A percentile compares a stretch with the other conserved stretches of the same genome.
These are phyloP conservation scores for Campoletis sonorensis DNA, from an alignment of 1,140 invertebrate genomes.

Conservation along the genomic window DNA sequence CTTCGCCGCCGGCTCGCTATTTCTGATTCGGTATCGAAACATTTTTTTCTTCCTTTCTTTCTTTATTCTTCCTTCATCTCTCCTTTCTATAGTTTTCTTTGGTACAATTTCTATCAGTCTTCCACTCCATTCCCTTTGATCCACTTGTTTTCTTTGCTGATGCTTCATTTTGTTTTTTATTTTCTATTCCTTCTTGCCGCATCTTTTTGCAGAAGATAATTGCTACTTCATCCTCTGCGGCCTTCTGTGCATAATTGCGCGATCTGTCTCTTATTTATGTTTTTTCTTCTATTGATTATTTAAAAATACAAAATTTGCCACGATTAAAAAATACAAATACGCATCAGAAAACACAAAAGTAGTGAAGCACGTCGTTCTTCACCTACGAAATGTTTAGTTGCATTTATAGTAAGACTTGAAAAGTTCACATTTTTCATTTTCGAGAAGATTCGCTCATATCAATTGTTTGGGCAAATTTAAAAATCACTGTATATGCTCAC, in stretches of 20 bases:
- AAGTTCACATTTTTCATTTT: background rate
- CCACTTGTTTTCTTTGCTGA: conserved; percentile 2
- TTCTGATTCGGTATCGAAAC: conserved; percentile 28
- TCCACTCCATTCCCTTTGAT: background rate
- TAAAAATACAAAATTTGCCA: background rate
- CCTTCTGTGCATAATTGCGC: background rate
- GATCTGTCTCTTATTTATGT: background rate
- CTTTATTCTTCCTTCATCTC: conserved; percentile 38
- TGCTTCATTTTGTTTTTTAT: conserved; percentile 16
- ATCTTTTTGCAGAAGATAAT: background rate
- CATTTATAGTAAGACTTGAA: no score
- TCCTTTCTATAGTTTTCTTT: conserved; percentile 21
- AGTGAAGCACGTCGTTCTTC: no score
- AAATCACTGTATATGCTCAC: no score
- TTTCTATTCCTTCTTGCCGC: background rate
- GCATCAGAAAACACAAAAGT: no score
- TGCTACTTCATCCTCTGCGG: background rate
- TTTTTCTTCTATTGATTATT: background rate
- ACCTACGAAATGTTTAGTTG: no score
- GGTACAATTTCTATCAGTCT: background rate
- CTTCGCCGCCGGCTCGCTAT: conserved; percentile 15
- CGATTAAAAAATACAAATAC: no score
- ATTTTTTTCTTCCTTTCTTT: background rate
- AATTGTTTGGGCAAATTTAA: background rate
- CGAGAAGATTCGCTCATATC: no score